A percentile compares a stretch with the other conserved stretches of the same genome.
phyloP scores from a whole-genome alignment of 2,797 vertebrate species.

The Arrhamphus sclerolepis region DNA sequence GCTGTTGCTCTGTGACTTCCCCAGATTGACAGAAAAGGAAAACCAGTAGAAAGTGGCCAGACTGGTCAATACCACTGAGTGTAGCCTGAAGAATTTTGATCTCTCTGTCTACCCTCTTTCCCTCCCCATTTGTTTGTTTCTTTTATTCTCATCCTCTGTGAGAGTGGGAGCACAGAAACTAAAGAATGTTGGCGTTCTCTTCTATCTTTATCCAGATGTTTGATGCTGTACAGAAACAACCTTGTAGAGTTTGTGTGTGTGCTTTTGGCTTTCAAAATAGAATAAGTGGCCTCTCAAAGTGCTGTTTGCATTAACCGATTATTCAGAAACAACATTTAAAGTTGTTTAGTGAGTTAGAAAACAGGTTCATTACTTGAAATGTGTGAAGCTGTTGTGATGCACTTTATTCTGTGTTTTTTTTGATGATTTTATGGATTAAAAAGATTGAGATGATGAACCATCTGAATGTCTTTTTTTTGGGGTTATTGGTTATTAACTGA shows the following conservation, averaged over 20 bases:
- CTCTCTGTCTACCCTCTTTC: background rate
- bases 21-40: slow-evolving; percentile 1
- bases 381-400: background rate
- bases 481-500: too few relatives aligned
- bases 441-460: too few relatives aligned
- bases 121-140: background rate
- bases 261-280: too few relatives aligned
- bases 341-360: background rate
- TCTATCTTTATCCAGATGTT: too few relatives aligned
- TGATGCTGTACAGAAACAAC: too few relatives aligned
- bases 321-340: background rate
- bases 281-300: too few relatives aligned
- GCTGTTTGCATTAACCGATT: background rate
- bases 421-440: too few relatives aligned
- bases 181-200: background rate
- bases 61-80: background rate
- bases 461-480: too few relatives aligned
- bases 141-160: background rate
- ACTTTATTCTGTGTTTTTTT: background rate
- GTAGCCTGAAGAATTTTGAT: background rate
- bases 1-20: background rate
- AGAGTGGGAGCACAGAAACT: background rate
- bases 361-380: slow-evolving; percentile 1
- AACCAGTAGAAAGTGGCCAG: background rate
- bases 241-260: too few relatives aligned